These are phyloP conservation scores for Eublepharis macularius DNA, from an alignment of 2,113 vertebrate genomes.

Conservation along the genomic window DNA sequence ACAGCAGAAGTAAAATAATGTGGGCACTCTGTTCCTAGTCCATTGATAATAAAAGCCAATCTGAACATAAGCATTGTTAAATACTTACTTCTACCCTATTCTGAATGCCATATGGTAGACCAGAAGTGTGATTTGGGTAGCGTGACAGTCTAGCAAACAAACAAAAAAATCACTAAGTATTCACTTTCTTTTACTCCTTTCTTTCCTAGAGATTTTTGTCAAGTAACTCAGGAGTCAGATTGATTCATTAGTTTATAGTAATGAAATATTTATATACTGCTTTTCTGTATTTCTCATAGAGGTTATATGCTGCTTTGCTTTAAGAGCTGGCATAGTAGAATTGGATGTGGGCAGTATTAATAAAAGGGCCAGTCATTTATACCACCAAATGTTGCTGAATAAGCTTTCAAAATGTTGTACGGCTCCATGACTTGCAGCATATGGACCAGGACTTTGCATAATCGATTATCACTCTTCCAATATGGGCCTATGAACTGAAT, in stretches of 20 bases:
- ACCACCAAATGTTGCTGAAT: not conserved
- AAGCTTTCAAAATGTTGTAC: not conserved
- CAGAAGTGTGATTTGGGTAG: not conserved
- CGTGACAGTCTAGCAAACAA: conserved; percentile 32
- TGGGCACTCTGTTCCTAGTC: conserved; percentile 37
- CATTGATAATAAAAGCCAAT: conserved; percentile 54
- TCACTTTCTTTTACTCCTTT: conserved; percentile 20
- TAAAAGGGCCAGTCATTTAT: not conserved
- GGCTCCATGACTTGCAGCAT: not conserved
- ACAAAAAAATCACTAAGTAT: not conserved
- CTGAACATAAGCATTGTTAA: conserved; percentile 26
- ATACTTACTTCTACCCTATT: conserved; percentile 14
- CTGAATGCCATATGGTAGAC: conserved; percentile 46
- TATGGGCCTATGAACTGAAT: not conserved
- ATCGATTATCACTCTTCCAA: not conserved
- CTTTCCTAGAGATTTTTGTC: conserved; percentile 15
- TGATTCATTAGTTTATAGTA: not conserved
- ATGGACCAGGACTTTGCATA: not conserved
- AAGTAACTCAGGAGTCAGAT: conserved; percentile 7
- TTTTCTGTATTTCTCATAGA: too few species aligned
- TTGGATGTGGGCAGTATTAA: not conserved
- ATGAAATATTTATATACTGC: too few species aligned
- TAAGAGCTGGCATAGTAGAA: not conserved
- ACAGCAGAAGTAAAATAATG: conserved; percentile 48
- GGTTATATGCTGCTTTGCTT: not conserved